phyloP scores from a whole-genome alignment of 2,797 vertebrate genomes.

The Meriones psammophilus region DNA sequence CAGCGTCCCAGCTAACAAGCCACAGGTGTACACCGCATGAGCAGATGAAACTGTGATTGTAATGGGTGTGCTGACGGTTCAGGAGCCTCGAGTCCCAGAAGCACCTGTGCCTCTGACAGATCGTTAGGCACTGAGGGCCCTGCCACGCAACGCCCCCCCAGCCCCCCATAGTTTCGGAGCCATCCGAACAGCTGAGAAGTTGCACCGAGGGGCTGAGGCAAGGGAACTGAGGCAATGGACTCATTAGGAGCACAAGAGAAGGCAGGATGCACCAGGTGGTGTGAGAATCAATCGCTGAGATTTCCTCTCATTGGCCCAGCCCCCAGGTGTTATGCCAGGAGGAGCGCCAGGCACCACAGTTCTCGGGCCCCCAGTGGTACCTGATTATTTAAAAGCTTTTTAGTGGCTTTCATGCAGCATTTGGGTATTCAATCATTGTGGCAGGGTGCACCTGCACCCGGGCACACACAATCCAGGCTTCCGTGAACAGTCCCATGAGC shows the following conservation, averaged over 20 bases:
- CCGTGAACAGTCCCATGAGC: slow-evolving; percentile 73
- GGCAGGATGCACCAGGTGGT: background rate
- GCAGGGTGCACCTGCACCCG: slow-evolving; percentile 55
- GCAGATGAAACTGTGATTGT: slow-evolving; percentile 89
- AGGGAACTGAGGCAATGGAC: slow-evolving; percentile 38
- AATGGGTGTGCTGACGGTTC: slow-evolving; percentile 90
- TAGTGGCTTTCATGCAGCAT: slow-evolving; percentile 71
- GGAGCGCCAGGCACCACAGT: slow-evolving; percentile 73
- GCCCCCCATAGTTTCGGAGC: slow-evolving; percentile 55
- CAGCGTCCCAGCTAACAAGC: slow-evolving; percentile 88
- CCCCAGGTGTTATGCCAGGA: slow-evolving; percentile 51
- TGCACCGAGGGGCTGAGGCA: slow-evolving; percentile 40
- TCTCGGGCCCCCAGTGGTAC: slow-evolving; percentile 65
- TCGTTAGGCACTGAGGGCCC: slow-evolving; percentile 80
- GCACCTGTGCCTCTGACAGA: slow-evolving; percentile 88
- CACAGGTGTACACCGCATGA: slow-evolving; percentile 89
- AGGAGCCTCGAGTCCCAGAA: slow-evolving; percentile 87
- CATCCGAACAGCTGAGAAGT: slow-evolving; percentile 61
- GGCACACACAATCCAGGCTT: slow-evolving; percentile 64
- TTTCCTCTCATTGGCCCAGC: background rate
- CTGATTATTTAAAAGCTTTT: slow-evolving; percentile 84
- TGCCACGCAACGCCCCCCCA: background rate
- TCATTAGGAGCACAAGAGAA: slow-evolving; percentile 40
- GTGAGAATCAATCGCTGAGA: background rate
- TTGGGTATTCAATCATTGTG: slow-evolving; percentile 70